Evolutionary conservation across 2,113 vertebrate genomes (phyloP).

Genomic region (Neoarius graeffei): DNA sequence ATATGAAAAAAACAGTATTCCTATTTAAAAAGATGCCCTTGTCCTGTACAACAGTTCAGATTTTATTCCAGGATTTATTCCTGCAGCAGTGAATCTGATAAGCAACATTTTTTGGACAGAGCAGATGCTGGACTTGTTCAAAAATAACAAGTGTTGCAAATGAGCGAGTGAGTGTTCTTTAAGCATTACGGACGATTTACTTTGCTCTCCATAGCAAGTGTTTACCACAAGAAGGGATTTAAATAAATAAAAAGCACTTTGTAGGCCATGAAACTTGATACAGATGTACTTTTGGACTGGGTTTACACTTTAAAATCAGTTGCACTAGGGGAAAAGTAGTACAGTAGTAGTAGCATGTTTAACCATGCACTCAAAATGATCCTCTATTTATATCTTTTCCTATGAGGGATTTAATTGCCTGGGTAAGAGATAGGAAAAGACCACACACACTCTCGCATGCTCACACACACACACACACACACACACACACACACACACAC

Average conservation of each 20-base stretch:
- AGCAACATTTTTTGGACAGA: slow-evolving; percentile 15
- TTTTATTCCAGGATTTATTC: background rate
- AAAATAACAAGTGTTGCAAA: slow-evolving; percentile 21
- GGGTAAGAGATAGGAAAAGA: slow-evolving; percentile 3
- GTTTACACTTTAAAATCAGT: slow-evolving; percentile 19
- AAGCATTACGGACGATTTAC: slow-evolving; percentile 12
- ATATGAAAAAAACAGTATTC: background rate
- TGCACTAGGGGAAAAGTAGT: background rate
- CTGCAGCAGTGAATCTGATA: slow-evolving; percentile 13
- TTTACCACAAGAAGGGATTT: slow-evolving; percentile 33
- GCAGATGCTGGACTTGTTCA: background rate
- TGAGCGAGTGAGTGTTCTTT: background rate
- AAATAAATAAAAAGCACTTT: slow-evolving; percentile 33
- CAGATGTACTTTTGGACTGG: background rate
- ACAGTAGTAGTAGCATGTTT: background rate
- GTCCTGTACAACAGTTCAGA: background rate
- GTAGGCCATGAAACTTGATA: background rate
- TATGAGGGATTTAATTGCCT: slow-evolving; percentile 23
- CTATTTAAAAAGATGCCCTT: background rate
- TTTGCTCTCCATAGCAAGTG: slow-evolving; percentile 5
- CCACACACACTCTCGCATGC: slow-evolving; percentile 1
- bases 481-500: slow-evolving; percentile 33
- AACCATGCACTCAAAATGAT: slow-evolving; percentile 30
- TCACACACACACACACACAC: slow-evolving; percentile 18
- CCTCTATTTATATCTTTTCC: slow-evolving; percentile 34